A percentile compares a stretch with the other conserved stretches of the same genome.
Conservation (phyloP, 2,113 vertebrate genomes). For the Sus scrofa region T2T-Sscrofa CM000817.6:57060001-57060500, state of each 20-base stretch:
- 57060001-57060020: too few species aligned
- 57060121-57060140: not conserved
- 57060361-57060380: too few species aligned
- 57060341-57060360: too few species aligned
- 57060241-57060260: fast-evolving
- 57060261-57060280: too few species aligned
- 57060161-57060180: not conserved
- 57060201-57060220: fast-evolving
- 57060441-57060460: too few species aligned
- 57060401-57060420: too few species aligned
- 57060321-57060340: fast-evolving
- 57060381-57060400: too few species aligned
- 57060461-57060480: too few species aligned
- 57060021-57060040: too few species aligned
- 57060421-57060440: too few species aligned
- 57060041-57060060: too few species aligned
- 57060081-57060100: not conserved
- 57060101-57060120: not conserved
- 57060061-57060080: not conserved
- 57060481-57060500: too few species aligned
- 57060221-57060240: not conserved
- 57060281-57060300: not conserved
- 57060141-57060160: not conserved
- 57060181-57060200: not conserved
- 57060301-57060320: not conserved